Percentiles rank a stretch among this genome's conserved stretches.
These are phyloP conservation scores for Polydrusus tereticollis DNA, from an alignment of 2,888 invertebrate species.

Conservation along the genomic window DNA sequence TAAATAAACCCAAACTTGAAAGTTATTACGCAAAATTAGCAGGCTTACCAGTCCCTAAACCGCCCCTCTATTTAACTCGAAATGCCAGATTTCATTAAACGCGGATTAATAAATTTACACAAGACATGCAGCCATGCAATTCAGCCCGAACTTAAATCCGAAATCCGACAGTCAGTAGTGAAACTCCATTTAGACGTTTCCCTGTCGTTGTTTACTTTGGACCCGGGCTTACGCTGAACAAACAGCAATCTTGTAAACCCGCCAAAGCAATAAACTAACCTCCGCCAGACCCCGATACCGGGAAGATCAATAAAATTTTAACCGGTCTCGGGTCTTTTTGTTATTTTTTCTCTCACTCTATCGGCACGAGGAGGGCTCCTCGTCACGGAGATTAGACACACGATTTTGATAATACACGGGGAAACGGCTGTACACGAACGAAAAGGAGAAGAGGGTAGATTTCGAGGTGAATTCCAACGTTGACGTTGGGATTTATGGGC, in stretches of 20 bases:
- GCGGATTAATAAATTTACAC: slow-evolving; percentile 42
- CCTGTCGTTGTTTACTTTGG: slow-evolving; percentile 38
- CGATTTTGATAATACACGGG: slow-evolving; percentile 39
- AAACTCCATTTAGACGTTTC: slow-evolving; percentile 40
- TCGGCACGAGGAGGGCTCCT: slow-evolving; percentile 27
- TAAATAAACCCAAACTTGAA: background rate
- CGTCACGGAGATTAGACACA: slow-evolving; percentile 47
- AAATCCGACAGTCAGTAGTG: slow-evolving; percentile 37
- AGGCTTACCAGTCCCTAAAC: background rate
- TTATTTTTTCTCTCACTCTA: slow-evolving; percentile 45
- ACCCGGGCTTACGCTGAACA: slow-evolving; percentile 47
- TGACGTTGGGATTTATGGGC: slow-evolving; percentile 15
- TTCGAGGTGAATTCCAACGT: slow-evolving; percentile 16
- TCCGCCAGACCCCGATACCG: slow-evolving; percentile 42
- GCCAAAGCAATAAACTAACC: slow-evolving; percentile 49
- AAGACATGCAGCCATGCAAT: slow-evolving; percentile 31
- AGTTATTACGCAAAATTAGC: slow-evolving; percentile 13
- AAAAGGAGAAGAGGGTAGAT: slow-evolving; percentile 28
- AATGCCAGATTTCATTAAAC: slow-evolving; percentile 40
- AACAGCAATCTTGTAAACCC: slow-evolving; percentile 50
- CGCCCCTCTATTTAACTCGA: background rate
- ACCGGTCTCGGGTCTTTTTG: slow-evolving; percentile 40
- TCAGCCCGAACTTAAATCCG: slow-evolving; percentile 25
- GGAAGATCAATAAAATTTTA: slow-evolving; percentile 49
- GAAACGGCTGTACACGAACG: slow-evolving; percentile 25